Evolutionary conservation across 2,797 vertebrate species (phyloP), one percentile per base, ranked within the genome.

Genomic region (Chelon auratus): DNA sequence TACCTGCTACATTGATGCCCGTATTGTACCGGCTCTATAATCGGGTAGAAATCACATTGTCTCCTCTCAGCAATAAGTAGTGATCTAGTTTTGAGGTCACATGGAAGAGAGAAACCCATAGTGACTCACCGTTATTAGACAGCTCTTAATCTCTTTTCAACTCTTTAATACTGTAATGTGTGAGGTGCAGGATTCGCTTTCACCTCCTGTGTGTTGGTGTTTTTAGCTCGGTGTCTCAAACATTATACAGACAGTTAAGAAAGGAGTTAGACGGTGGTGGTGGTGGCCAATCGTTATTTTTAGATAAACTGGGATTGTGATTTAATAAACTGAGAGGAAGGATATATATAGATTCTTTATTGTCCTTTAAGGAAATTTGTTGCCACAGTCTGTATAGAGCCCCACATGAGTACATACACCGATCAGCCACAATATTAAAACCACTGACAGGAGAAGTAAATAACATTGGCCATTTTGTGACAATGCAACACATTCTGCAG

Each of bases 21-120:
- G 17, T 12, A 43, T 56, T 54, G 61, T 51, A 65, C n/a, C n/a
- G 18, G 45, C 67, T 62, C 26, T 6, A 9, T 75, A 68, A 78
- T 75, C 39, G 47, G 75, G 15, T 61, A 5, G 43, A 82, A 83
- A 84, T 84, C 52, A 45, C 58, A 59, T 57, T 66, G 33, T 55
- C 61, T 60, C 55, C 57, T 61, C 77, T 20, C 15, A 56, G 78
- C 76, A 85, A 72, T 77, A 78, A 79, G 52, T 10, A 4, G 24
- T 55, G 78, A 87, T 83, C 40, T 48, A 51, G 55, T 78, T 83
- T 68, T 42, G 24, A 59, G 68, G 33, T 55, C 57, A 30, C 62
- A 68, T 17, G 50, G 47, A 7, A 24, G 47, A 66, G 36, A 26
- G 50, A 72, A 50, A 17, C 37, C 11, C 2, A 33, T 8, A 33